These are phyloP conservation scores for Drosophila aldrichi DNA, from an alignment of 2,888 invertebrate genomes.

Conservation along the genomic window DNA sequence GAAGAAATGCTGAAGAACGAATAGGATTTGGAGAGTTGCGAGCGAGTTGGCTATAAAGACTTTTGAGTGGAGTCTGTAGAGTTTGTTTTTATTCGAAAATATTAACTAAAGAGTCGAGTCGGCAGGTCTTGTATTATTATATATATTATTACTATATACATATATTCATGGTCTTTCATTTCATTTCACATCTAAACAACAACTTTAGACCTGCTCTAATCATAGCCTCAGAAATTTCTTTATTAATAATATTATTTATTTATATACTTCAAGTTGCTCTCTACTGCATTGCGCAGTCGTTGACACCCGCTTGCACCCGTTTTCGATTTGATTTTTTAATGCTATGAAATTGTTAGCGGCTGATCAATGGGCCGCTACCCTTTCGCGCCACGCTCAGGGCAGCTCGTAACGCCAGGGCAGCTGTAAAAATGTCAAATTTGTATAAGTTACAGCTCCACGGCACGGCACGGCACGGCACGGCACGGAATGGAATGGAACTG, in stretches of 20 bases:
- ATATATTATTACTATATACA: no score
- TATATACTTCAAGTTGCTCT: neutral
- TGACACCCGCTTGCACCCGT: neutral
- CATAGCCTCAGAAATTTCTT: neutral
- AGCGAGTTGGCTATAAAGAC: no score
- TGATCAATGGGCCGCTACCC: conserved; percentile 43
- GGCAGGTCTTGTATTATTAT: no score
- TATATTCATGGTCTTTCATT: no score
- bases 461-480: no score
- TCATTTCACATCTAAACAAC: no score
- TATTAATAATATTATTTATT: neutral
- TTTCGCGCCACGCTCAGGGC: conserved; percentile 9
- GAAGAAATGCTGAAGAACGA: neutral
- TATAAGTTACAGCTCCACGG: conserved; percentile 63
- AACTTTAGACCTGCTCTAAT: no score
- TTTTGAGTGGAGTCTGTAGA: no score
- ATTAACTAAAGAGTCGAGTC: no score
- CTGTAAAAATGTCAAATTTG: conserved; percentile 81
- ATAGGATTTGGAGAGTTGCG: neutral
- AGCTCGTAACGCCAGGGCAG: conserved; percentile 27
- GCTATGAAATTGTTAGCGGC: conserved; percentile 51
- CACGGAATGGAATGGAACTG: neutral
- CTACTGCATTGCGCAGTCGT: neutral
- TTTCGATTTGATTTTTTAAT: conserved; percentile 32
- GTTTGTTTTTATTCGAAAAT: no score